Base-by-base conservation (phyloP, 2,888 invertebrate species). In the Biston stratarius region DNA sequence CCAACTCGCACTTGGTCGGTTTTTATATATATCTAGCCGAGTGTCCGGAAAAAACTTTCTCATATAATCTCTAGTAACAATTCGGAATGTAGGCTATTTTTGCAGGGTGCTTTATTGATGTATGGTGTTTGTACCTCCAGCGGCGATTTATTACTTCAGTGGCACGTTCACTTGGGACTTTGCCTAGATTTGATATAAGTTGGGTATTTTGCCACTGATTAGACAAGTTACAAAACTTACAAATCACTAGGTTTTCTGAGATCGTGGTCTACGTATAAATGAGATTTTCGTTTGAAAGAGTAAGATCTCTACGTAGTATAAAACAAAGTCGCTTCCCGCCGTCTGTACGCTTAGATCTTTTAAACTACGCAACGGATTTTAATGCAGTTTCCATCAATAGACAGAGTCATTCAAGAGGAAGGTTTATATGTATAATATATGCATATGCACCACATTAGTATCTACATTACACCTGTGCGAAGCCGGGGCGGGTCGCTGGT, bases 121-220 rank as follows among this genome's bases (percentile, higher is more conserved):
- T 38, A 67, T 67, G 62, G 51, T 59, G 62, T 67, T 62, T 67
- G 63, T 67, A 62, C 67, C 61, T 59, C 38, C 62, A 9, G 24
- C 62, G 53, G 24, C 63, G 33, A 63, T 67, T 59, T 59, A 67
- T 63, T 48, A 63, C 59, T 38, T 56, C 44, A 60, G 7, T 53
- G 53, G 40, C 24, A 15, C 44, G 57, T 44, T 47, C 38, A 38
- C 9, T 38, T 57, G 47, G 52, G 24, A 40, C 53, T 48, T n/a
- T 47, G 60, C 36, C 47, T 60, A 60, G 59, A 60, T 45, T 65
- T 60, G 15, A 34, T 6, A 57, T 10, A 14, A 34, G 34, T 57
- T 44, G 14, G 45, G 45, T 36, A 44, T 33, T 55, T 55, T 24
- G 12, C 42, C 33, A 38, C 15, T 38, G 38, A 53, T 38, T 15